These are phyloP conservation scores for Erpornis zantholeuca DNA, from an alignment of 2,113 vertebrate species.

Conservation along the genomic window DNA sequence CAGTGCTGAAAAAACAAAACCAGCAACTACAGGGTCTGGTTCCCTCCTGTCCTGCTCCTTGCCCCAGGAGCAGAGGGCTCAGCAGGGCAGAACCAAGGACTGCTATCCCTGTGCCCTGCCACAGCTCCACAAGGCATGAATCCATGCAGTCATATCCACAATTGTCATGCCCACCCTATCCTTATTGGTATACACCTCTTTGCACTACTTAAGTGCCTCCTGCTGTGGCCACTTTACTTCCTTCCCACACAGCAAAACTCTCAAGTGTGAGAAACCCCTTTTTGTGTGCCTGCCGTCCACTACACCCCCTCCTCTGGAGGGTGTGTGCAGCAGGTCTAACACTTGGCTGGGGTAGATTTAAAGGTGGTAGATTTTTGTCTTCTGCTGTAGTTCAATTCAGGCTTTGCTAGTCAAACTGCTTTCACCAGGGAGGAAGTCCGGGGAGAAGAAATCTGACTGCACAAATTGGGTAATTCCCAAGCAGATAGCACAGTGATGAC, in stretches of 20 bases:
- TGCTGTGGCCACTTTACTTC: neutral
- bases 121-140: neutral
- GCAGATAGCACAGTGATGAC: neutral
- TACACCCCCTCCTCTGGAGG: neutral
- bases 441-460: neutral
- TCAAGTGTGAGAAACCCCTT: neutral
- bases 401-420: neutral
- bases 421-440: neutral
- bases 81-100: neutral
- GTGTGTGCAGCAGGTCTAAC: rapidly evolving
- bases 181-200: neutral
- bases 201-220: neutral
- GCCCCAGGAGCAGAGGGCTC: rapidly evolving
- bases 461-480: neutral
- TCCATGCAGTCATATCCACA: rapidly evolving
- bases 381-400: neutral
- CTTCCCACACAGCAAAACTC: neutral
- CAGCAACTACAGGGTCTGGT: neutral
- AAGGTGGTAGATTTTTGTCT: neutral
- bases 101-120: neutral
- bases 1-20: neutral
- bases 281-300: neutral
- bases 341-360: neutral
- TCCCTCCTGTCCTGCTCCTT: neutral
- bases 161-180: too few relatives aligned